Conservation (phyloP, 2,888 invertebrate genomes). For the Melangyna quadrimaculata region DNA sequence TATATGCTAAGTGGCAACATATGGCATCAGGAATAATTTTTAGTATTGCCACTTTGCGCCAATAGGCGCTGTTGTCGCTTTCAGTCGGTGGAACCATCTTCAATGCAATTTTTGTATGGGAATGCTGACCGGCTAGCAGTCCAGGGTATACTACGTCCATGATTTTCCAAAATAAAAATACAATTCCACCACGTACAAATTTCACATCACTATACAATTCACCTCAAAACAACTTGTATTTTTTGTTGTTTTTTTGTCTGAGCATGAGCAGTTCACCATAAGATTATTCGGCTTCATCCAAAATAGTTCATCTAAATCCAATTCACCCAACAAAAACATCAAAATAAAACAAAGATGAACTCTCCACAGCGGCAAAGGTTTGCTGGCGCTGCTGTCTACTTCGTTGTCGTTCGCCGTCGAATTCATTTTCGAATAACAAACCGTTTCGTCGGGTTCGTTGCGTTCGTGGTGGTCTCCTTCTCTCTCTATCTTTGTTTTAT, state of each 20-base stretch:
- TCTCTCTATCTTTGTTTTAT: constrained; percentile 56
- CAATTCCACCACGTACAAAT: neutral
- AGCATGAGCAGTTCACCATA: neutral
- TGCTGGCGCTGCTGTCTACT: constrained; percentile 39
- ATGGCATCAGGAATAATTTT: too few species aligned
- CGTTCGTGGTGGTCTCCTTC: constrained; percentile 62
- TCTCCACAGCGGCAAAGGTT: constrained; percentile 42
- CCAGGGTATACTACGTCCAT: too few species aligned
- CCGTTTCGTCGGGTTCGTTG: constrained; percentile 62
- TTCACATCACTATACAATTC: neutral
- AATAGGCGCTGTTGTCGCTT: too few species aligned
- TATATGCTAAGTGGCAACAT: too few species aligned
- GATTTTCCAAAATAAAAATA: neutral
- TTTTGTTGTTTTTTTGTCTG: neutral
- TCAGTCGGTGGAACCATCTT: too few species aligned
- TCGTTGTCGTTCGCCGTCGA: constrained; percentile 4
- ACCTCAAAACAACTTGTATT: neutral
- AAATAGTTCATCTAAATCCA: neutral
- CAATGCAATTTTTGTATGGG: too few species aligned
- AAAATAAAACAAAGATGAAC: neutral
- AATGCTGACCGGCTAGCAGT: too few species aligned
- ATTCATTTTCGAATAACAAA: constrained; percentile 71
- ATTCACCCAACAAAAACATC: neutral
- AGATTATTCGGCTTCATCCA: constrained; percentile 13
- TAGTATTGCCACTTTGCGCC: too few species aligned